Evolutionary conservation across 2,797 vertebrate genomes (phyloP).

Genomic region (Muscicapa striata): DNA sequence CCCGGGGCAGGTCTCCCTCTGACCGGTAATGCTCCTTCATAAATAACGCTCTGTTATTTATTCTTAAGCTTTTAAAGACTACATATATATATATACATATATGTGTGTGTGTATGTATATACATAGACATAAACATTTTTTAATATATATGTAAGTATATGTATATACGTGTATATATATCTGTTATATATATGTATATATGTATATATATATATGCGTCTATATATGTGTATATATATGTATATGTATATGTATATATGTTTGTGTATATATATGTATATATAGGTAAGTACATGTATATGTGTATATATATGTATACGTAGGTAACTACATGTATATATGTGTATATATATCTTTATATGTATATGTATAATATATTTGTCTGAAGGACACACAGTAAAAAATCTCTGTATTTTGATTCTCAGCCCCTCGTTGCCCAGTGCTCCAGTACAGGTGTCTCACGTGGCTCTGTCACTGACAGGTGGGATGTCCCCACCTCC

Average conservation of each 20-base stretch:
- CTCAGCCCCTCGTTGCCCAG: background rate
- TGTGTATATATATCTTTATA: too few relatives aligned
- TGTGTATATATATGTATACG: fast-evolving
- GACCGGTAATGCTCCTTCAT: too few relatives aligned
- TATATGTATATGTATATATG: background rate
- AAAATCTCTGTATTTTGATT: background rate
- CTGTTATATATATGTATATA: too few relatives aligned
- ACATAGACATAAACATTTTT: too few relatives aligned
- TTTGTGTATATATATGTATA: fast-evolving
- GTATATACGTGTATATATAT: too few relatives aligned
- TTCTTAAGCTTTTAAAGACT: background rate
- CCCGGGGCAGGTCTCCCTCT: background rate
- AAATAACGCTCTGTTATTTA: background rate
- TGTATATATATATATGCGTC: fast-evolving
- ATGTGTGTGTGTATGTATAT: too few relatives aligned
- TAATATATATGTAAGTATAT: fast-evolving
- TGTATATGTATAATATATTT: background rate
- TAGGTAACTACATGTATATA: fast-evolving
- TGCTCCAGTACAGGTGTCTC: background rate
- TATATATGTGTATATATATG: too few relatives aligned
- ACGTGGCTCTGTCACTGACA: background rate
- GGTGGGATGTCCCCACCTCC: background rate
- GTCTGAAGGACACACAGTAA: background rate
- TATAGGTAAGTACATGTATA: background rate
- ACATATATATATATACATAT: too few relatives aligned